Evolutionary conservation across 2,888 invertebrate genomes (phyloP), one percentile per base, ranked within the genome.

Genomic region (Prosapia bicincta): DNA sequence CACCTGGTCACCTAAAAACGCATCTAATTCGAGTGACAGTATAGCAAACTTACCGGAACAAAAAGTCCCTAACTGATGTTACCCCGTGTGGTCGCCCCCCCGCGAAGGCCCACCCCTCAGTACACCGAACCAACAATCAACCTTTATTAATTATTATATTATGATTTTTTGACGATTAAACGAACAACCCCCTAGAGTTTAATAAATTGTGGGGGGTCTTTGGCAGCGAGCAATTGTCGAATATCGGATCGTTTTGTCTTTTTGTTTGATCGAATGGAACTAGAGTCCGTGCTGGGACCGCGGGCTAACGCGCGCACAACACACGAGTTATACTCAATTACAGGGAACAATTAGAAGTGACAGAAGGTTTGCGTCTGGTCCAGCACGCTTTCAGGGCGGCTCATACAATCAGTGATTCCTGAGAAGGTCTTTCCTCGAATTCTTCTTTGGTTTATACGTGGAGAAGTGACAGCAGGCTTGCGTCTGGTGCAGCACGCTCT

Each of bases 71-170:
- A 20, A 54, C 54, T 54, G 54, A 54, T n/a, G 54, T 20, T 54
- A 54, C 54, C 54, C 54, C 54, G 54, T 54, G 54, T 54, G 54
- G 54, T 54, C 54, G n/a, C 38, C n/a, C 38, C 38, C 38, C 38
- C 15, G 38, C 38, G 38, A 7, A 38, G 38, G 38, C 38, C 38
- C 38, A 9, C 38, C 38, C 54, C 54, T 20, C 54, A n/a, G 54
- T 54, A 54, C 54, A 54, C 20, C 54, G 54, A 54, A 54, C 54
- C 54, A 20, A 54, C 54, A 54, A 54, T 54, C 54, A 54, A 54
- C 54, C 54, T 54, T 54, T 54, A 54, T 54, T 54, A 54, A 54
- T 54, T 54, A 54, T 54, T 54, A 54, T 54, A 54, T 54, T 54
- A 54, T 54, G 54, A n/a, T 54, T 54, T 54, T 54, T 54, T 54